phyloP scores from a whole-genome alignment of 2,797 vertebrate genomes.

The Vireo griseus region DNA sequence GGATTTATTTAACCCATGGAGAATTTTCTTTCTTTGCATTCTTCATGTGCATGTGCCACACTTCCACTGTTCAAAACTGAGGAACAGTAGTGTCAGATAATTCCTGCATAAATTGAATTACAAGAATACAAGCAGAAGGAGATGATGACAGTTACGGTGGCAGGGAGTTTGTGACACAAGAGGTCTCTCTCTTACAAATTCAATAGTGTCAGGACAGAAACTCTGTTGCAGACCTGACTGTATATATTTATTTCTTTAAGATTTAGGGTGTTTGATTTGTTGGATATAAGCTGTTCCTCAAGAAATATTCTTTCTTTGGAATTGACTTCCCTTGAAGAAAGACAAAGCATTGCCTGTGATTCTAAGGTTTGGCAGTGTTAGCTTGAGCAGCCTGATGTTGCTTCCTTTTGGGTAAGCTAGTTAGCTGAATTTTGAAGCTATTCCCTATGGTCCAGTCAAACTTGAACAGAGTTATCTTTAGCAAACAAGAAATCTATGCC shows the following conservation, averaged over 20 bases:
- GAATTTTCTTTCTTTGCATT: conserved; percentile 19
- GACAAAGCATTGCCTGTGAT: background rate
- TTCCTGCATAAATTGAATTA: background rate
- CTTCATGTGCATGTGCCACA: background rate
- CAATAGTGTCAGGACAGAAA: background rate
- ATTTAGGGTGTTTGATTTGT: background rate
- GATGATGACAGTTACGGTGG: background rate
- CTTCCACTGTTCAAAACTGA: background rate
- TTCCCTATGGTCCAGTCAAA: background rate
- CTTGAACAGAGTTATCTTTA: background rate
- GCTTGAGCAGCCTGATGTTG: background rate
- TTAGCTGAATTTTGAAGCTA: background rate
- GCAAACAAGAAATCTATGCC: background rate
- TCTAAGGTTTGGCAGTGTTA: background rate
- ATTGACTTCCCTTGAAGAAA: background rate
- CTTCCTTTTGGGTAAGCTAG: background rate
- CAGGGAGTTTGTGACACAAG: background rate
- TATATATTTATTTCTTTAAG: background rate
- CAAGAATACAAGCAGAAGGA: background rate
- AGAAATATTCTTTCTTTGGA: background rate
- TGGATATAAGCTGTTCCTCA: background rate
- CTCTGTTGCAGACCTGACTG: background rate
- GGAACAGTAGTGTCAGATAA: background rate
- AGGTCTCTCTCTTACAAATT: background rate
- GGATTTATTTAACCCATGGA: conserved; percentile 15